Evolutionary conservation across 1,140 invertebrate species (phyloP), one percentile per base, ranked within the genome.

Genomic region (Cydia amplana): DNA sequence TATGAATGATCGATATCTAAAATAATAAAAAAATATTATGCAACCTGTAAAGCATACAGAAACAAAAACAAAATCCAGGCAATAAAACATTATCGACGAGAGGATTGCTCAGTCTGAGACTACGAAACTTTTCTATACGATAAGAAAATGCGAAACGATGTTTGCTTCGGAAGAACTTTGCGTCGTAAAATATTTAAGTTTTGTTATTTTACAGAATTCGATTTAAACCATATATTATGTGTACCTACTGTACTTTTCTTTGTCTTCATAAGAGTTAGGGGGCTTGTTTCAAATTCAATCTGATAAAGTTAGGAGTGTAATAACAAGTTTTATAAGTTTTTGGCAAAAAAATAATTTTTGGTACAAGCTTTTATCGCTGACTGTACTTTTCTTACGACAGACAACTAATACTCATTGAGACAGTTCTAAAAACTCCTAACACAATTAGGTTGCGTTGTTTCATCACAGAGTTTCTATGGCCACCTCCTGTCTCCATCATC

Each of bases 81-180:
- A 67, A 67, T 67, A 67, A 67, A 67, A 67, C 64, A 67, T 67
- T 67, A 67, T 67, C 25, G 64, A 67, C 64, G 64, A 67, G 64
- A 67, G 64, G 64, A 67, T 67, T 67, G 64, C 28, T 67, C 64
- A 28, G 64, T 36, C 64, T 67, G 28, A 12, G 64, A 67, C 64
- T 67, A 67, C 64, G 64, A 67, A 67, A 67, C 64, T 67, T 67
- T 67, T 67, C 64, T 28, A 67, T 67, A 67, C 64, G 64, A 67
- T 67, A 67, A 67, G 64, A 67, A 67, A 67, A 67, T 67, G 64
- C 64, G 25, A 67, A 67, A 32, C 64, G 64, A 67, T 67, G 64
- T 67, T 67, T 67, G 64, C 64, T 67, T 36, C 64, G 28, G 64
- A 32, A 67, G 25, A 67, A 67, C 64, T 67, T 67, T 67, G 25